Evolutionary conservation across 2,113 vertebrate species (phyloP), one percentile per base, ranked within the genome.

Genomic region (Dendropsophus ebraccatus): DNA sequence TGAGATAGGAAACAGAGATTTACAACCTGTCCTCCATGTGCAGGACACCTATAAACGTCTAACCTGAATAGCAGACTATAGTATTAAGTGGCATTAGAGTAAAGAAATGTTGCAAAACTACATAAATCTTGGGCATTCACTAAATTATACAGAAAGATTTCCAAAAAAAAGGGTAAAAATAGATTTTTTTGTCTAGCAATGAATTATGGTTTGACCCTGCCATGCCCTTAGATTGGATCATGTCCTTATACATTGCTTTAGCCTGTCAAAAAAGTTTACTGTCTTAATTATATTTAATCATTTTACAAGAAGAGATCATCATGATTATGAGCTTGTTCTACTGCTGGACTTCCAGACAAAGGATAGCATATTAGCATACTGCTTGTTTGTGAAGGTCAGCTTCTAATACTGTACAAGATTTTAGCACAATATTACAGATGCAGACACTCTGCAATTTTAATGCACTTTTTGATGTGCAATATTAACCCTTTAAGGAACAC

Each of bases 231-330:
- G 16, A 69, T 37, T 70, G 21, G 67, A 37, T 70, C 67, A 70
- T 23, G 35, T 70, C 67, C 32, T 37, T 70, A 70, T 70, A 70
- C 67, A 12, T 70, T 70, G 32, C 67, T 23, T 41, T 35, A 37
- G 67, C 19, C 67, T 70, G 67, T 70, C 67, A 70, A 70, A 19
- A 41, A 37, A 41, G 9, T 69, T 69, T 69, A 69, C 65, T 21
- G 65, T 69, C 65, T 37, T 69, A 69, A 69, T 69, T 69, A 37
- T 69, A 37, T 69, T 35, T 21, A 69, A 37, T 37, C 65, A 69
- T 69, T 69, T 69, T 69, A 37, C 65, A 69, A 37, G 32, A 69
- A 37, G 30, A 19, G 67, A 70, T 69, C 65, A 19, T 69, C 32
- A 19, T 35, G 11, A 69, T 37, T 70, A 37, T 41, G 19, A 70